phyloP scores from a whole-genome alignment of 2,888 invertebrate genomes.

The Smittia sp. region DNA sequence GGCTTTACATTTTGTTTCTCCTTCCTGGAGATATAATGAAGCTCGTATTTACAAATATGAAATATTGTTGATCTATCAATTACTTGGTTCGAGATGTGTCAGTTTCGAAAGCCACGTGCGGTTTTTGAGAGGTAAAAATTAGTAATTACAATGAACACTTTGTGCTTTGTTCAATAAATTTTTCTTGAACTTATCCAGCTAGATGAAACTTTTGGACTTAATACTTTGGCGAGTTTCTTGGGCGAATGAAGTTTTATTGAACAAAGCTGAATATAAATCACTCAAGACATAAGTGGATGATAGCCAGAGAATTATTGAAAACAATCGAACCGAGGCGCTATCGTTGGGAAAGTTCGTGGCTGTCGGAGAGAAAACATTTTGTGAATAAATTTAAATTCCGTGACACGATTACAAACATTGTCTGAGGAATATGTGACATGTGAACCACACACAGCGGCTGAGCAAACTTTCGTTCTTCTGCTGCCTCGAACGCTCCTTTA shows the following conservation, averaged over 20 bases:
- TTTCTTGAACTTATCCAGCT: too few relatives aligned
- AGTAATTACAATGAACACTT: too few relatives aligned
- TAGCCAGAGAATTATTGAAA: conserved; percentile 68
- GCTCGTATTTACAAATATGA: too few relatives aligned
- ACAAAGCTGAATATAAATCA: conserved; percentile 74
- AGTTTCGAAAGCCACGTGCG: too few relatives aligned
- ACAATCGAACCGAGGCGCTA: conserved; percentile 65
- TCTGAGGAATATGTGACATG: conserved; percentile 65
- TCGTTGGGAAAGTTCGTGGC: conserved; percentile 62
- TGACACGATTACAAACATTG: conserved; percentile 59
- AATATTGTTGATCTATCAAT: too few relatives aligned
- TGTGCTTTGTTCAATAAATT: too few relatives aligned
- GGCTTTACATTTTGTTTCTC: too few relatives aligned
- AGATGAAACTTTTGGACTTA: too few relatives aligned
- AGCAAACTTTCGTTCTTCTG: conserved; percentile 48
- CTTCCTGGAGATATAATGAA: too few relatives aligned
- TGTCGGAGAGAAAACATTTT: background rate
- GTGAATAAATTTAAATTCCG: background rate
- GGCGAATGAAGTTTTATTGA: conserved; percentile 70
- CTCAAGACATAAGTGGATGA: conserved; percentile 74
- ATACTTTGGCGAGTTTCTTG: conserved; percentile 68
- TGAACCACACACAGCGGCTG: conserved; percentile 70
- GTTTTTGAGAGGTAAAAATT: too few relatives aligned
- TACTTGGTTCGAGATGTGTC: too few relatives aligned
- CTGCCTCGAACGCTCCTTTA: background rate